Evolutionary conservation across 2,113 vertebrate genomes (phyloP), one percentile per base, ranked within the genome.

Genomic region (Syngnathus typhle): DNA sequence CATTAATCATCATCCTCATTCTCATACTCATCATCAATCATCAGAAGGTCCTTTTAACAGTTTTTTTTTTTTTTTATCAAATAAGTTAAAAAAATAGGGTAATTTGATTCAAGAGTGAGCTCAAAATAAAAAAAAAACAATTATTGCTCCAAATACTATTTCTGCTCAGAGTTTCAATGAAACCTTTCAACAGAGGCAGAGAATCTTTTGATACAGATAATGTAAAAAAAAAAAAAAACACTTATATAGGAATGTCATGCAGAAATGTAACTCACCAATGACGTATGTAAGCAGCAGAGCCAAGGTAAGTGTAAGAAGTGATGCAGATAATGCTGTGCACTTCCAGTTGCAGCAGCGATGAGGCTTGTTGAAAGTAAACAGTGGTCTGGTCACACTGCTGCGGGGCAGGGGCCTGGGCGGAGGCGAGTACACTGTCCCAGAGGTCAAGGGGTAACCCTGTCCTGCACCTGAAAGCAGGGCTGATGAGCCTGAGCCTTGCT

Each of bases 311-410:
- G 96, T 98, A 69, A 98, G 92, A 1, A 95, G 95, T 0, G 94
- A 96, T 7, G 95, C 96, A 0, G 95, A 98, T 88, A 98, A 76
- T 32, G 96, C 96, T 0, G 96, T 98, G 39, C 96, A 98, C 86
- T 96, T 97, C 96, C 96, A 98, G 85, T 97, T 98, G 89, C 96
- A 98, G 82, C 96, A 97, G 86, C 94, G 93, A 74, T 97, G 95
- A 38, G 95, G 95, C 92, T 98, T 98, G 93, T 94, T 94, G 86
- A 98, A 98, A 77, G 94, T 95, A 88, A 98, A 98, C 87, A 95
- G 90, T 64, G 95, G 95, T 79, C 96, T 88, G 79, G 96, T 95
- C 88, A 98, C 96, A 67, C 95, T 96, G 84, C 93, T 95, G 85
- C 96, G 89, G 69, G 96, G 95, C 67, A 98, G 93, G 6, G 96